Conservation (phyloP, 2,113 vertebrate species). For the Oenanthe oenanthe region DNA sequence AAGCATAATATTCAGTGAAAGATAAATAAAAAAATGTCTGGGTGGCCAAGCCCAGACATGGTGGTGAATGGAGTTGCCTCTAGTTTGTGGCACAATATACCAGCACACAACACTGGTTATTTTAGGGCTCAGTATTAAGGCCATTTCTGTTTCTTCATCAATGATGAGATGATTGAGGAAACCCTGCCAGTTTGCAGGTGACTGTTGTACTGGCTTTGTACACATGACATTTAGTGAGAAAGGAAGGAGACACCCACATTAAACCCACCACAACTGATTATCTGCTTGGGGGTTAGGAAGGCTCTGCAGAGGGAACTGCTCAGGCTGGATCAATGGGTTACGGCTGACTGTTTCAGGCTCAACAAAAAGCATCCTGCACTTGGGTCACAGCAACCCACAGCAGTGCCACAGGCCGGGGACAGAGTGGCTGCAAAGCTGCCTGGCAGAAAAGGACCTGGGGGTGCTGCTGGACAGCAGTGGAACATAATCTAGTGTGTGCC, state of each 20-base stretch:
- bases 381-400: not conserved
- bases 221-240: too few species aligned
- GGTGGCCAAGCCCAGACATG: not conserved
- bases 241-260: too few species aligned
- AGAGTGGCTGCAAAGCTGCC: not conserved
- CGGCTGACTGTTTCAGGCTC: not conserved
- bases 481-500: not conserved
- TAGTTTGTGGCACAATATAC: not conserved
- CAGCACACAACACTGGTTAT: not conserved
- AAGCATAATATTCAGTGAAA: not conserved
- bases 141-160: not conserved
- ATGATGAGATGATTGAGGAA: not conserved
- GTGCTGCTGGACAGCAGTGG: not conserved
- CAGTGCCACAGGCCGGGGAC: not conserved
- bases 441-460: not conserved
- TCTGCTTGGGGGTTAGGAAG: not conserved
- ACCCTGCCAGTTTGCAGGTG: not conserved
- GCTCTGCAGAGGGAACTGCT: not conserved
- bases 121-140: not conserved
- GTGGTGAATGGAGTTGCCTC: not conserved
- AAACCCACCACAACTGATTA: too few species aligned
- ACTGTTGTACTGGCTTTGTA: too few species aligned
- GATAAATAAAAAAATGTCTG: not conserved
- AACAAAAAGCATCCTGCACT: not conserved
- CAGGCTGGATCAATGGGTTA: accelerated